Evolutionary conservation across 2,797 vertebrate genomes (phyloP), one percentile per base, ranked within the genome.

Genomic region (Poeciliopsis infans): DNA sequence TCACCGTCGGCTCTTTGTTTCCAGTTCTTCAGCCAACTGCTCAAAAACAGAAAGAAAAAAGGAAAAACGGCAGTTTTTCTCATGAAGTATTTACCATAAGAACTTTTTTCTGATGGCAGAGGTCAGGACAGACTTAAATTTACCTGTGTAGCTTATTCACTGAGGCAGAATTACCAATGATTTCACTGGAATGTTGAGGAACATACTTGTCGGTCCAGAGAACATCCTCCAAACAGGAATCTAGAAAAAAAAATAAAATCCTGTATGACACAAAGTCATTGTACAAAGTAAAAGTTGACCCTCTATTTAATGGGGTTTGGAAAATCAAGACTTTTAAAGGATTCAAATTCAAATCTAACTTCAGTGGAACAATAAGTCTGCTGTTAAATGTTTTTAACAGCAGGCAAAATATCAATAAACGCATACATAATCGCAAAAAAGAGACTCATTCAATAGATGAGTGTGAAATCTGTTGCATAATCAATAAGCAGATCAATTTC

Each of bases 131-230:
- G 51, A n/a, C 43, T n/a, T 23, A n/a, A 79, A 41, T 91, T 4
- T 74, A 99, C 98, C 97, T 95, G 91, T 96, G 93, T 25, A 99
- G 87, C 78, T 95, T 97, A 82, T 94, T 94, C 73, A 99, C 92
- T 31, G 95, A 95, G 25, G 86, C 88, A 12, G 92, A 91, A 86
- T 99, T 98, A 64, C 97, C 97, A 49, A 98, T 91, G 70, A 99
- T 93, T 91, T 98, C 97, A 82, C 80, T 94, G 31, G 97, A 96
- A 89, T 94, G 90, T 71, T 93, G 96, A 85, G 98, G 98, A 73
- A 96, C 96, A 55, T 98, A 99, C 81, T 97, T 99, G 82, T 99
- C 98, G 16, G 98, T 99, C 98, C 98, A 99, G 71, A 98, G 96
- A 41, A 91, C 78, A 15, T 98, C 97, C 83, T 97, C 96, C 78